These are phyloP conservation scores for Temnothorax unifasciatus DNA, from an alignment of 2,888 invertebrate genomes.

Conservation along the genomic window DNA sequence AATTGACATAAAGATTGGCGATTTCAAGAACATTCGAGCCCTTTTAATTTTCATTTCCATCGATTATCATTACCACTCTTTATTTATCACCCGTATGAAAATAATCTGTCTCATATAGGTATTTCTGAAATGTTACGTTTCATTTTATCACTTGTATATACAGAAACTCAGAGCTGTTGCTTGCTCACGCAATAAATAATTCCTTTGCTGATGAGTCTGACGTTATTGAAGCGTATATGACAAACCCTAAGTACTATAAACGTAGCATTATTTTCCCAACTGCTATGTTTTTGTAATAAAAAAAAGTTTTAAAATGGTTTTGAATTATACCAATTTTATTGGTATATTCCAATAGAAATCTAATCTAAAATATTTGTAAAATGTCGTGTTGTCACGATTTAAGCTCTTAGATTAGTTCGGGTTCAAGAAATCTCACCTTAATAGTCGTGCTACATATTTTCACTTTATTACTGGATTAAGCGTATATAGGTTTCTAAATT, in stretches of 20 bases:
- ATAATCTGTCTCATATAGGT: neutral
- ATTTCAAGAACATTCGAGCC: constrained; percentile 2
- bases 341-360: too few species aligned
- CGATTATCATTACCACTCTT: neutral
- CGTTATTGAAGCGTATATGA: too few species aligned
- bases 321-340: neutral
- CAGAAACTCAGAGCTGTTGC: neutral
- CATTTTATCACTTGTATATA: neutral
- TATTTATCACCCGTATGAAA: neutral
- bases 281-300: neutral
- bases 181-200: neutral
- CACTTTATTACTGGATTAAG: neutral
- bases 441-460: neutral
- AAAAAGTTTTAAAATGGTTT: neutral
- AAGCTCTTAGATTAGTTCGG: neutral
- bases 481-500: neutral
- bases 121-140: neutral
- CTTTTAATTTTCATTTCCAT: neutral
- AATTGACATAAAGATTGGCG: neutral
- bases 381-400: neutral
- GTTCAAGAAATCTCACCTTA: neutral
- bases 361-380: neutral
- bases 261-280: neutral
- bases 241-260: neutral
- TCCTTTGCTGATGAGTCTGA: neutral